Evolutionary conservation across 1,140 invertebrate genomes (phyloP), one percentile per base, ranked within the genome.

Genomic region (Calephelis virginiensis): DNA sequence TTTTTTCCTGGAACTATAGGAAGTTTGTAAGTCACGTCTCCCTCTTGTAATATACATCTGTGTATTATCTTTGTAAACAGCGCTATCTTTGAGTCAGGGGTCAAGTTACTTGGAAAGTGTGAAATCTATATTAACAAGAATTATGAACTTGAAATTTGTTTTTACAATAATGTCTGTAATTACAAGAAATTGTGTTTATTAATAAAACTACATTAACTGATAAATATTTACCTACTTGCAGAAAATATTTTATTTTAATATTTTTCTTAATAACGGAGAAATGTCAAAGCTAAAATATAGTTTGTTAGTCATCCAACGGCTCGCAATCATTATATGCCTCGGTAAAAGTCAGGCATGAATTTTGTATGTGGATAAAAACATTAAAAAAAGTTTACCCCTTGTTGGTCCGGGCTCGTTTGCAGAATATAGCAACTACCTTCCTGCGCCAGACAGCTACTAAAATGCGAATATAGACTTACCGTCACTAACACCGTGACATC

Each of bases 11-110:
- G 28, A 28, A 28, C 28, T 28, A 43, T 43, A 6, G 3, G 6
- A 43, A 9, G n/a, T 49, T n/a, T 17, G 14, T 53, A 53, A 3
- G 17, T 5, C n/a, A 28, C 1, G 49, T 53, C 50, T 53, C 6
- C 10, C 13, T 14, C 12, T 6, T 6, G 11, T 53, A 28, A 53
- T 53, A 28, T 5, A 53, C 17, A 17, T 53, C 50, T 28, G 10
- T 17, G 17, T 17, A 10, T 28, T 53, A 53, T 53, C 50, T 28
- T 48, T 62, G 67, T 71, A 77, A 74, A 74, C 71, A 74, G 69
- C 66, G 45, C 59, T 75, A 77, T 77, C 73, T 71, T 11, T 59
- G 53, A 66, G 75, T 77, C 75, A 71, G 17, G 71, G 73, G 73
- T 74, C 68, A 74, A 61, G 53, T 64, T 68, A 63, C 50, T 53